Base-by-base conservation (phyloP, 2,797 vertebrate genomes). In the Betta splendens region DNA sequence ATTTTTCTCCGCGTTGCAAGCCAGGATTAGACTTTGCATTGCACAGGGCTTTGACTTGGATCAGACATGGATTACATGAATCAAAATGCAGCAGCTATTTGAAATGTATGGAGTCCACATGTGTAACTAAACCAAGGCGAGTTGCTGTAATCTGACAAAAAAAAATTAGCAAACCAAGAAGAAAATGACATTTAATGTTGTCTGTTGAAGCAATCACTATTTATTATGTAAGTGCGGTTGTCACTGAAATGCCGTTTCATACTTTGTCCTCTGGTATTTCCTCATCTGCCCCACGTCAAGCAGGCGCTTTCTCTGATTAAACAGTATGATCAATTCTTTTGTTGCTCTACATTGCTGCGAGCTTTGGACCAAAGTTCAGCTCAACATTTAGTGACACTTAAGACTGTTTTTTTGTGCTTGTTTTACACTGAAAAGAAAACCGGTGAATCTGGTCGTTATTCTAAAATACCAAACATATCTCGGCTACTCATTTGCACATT, bases 241-340 rank as follows among this genome's bases (percentile, higher is more conserved):
- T 80, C 79, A 74, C 67, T 76, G 77, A 17, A 67, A 72, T 57
- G 47, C 61, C 10, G 50, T 54, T 75, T 84, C 71, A 84, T 75
- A 75, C 65, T 83, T 84, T 80, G 77, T 69, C 64, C 78, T 72
- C 63, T 56, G 44, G 68, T 54, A 64, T 86, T 86, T 88, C 84
- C 64, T 75, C 86, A 85, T 85, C 64, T 43, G 47, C 43, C 44
- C 55, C 31, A 56, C 31, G 58, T 78, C 77, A 68, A 52, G 67
- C 65, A 61, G 33, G 69, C 31, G 23, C 40, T 46, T 59, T 57
- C 64, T 64, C 46, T 65, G 69, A 64, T 73, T 65, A 64, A 66
- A 74, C 67, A 51, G 61, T 55, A 53, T 22, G 25, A n/a, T 22
- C 26, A n/a, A 8, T 37, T 17, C 25, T 54, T 78, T 53, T 72